phyloP scores from a whole-genome alignment of 2,113 vertebrate species.

The Leucosticte australis region DNA sequence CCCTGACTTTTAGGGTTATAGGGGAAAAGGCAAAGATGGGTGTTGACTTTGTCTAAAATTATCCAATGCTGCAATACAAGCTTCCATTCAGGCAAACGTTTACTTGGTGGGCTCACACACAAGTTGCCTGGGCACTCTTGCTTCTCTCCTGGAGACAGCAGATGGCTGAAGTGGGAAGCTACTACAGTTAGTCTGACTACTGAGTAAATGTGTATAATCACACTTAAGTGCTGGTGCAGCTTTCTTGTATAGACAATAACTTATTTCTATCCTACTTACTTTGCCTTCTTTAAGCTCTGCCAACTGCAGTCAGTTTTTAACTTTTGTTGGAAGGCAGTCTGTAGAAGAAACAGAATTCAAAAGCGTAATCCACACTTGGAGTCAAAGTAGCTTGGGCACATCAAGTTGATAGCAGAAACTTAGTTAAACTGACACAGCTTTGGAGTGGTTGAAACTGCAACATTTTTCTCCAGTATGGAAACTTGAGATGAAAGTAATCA shows the following conservation, averaged over 20 bases:
- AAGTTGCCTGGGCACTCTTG: neutral
- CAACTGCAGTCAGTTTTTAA: neutral
- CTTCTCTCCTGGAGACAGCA: neutral
- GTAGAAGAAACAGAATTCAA: neutral
- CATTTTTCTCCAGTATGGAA: neutral
- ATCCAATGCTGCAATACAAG: neutral
- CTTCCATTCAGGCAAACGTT: neutral
- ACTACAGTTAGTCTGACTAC: slow-evolving; percentile 53
- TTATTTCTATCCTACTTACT: neutral
- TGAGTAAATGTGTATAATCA: slow-evolving; percentile 33
- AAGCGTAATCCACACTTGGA: neutral
- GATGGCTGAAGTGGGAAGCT: slow-evolving; percentile 61
- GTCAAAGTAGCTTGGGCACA: neutral
- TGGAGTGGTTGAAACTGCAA: neutral
- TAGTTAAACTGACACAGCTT: neutral
- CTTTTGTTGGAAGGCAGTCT: neutral
- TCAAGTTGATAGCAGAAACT: neutral
- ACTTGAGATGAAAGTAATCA: neutral
- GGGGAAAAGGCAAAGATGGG: neutral
- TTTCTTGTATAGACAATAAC: slow-evolving; percentile 41
- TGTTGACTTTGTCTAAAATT: neutral
- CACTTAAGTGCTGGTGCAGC: neutral
- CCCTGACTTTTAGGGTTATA: neutral
- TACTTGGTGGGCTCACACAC: neutral
- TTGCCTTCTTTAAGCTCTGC: slow-evolving; percentile 13